Evolutionary conservation across 2,797 vertebrate species (phyloP).

Genomic region (Zonotrichia albicollis): DNA sequence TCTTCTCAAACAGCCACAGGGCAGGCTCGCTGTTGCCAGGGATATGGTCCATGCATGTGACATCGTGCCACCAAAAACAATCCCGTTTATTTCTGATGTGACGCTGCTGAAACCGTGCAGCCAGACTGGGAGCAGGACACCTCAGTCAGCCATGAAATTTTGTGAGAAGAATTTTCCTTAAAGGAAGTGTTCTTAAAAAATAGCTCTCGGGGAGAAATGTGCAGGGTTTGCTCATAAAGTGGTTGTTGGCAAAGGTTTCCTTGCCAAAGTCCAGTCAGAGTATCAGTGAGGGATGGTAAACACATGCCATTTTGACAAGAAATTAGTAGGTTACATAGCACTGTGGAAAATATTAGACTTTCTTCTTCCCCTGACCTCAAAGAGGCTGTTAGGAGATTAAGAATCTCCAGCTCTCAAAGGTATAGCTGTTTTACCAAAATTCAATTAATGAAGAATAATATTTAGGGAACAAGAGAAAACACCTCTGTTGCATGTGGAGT

Average conservation of each 20-base stretch:
- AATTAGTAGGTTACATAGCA: neutral
- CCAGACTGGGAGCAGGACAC: neutral
- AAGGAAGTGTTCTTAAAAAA: neutral
- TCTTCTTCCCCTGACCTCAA: neutral
- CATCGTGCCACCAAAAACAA: constrained; percentile 16
- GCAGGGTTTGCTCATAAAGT: neutral
- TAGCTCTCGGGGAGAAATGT: neutral
- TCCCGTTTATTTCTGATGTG: neutral
- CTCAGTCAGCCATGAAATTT: neutral
- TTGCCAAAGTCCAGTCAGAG: neutral
- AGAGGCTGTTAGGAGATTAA: constrained; percentile 3
- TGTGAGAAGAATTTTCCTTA: neutral
- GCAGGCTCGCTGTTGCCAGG: constrained; percentile 54
- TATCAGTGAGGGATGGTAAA: neutral
- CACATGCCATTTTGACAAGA: neutral
- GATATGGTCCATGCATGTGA: constrained; percentile 50
- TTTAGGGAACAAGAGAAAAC: constrained; percentile 47
- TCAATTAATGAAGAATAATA: constrained; percentile 52
- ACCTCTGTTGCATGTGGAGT: constrained; percentile 7
- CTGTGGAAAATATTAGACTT: neutral
- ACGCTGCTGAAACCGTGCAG: neutral
- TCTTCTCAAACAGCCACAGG: constrained; percentile 3
- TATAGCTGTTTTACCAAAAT: neutral
- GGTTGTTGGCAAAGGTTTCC: neutral
- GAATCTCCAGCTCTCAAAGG: constrained; percentile 21